Evolutionary conservation across 2,888 invertebrate genomes (phyloP).

Genomic region (Congeria kusceri): DNA sequence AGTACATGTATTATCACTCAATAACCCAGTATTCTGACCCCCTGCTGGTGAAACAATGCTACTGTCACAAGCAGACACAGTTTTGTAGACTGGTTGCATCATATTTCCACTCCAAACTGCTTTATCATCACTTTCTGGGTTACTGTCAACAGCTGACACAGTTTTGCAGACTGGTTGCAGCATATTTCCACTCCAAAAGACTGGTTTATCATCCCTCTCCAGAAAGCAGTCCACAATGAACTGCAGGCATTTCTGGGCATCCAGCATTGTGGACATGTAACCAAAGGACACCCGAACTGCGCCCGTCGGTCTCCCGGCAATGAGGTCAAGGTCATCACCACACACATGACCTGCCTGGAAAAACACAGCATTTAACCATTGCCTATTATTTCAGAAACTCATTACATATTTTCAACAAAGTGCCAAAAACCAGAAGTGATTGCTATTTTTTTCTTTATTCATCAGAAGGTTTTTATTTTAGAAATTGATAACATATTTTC

Average conservation of each 20-base stretch:
- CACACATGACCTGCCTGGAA: slow-evolving; percentile 92
- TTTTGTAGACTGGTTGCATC: slow-evolving; percentile 22
- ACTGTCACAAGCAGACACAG: too few relatives aligned
- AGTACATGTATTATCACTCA: too few relatives aligned
- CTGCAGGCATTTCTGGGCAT: slow-evolving; percentile 90
- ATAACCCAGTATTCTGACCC: too few relatives aligned
- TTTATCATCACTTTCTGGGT: slow-evolving; percentile 69
- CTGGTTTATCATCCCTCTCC: slow-evolving; percentile 57
- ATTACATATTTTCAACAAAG: too few relatives aligned
- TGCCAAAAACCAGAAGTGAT: too few relatives aligned
- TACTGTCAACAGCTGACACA: too few relatives aligned
- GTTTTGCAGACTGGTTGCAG: slow-evolving; percentile 23
- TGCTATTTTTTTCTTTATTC: too few relatives aligned
- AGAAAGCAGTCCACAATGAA: slow-evolving; percentile 92
- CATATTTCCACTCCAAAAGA: slow-evolving; percentile 27
- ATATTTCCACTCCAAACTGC: slow-evolving; percentile 35
- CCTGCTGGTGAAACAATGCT: too few relatives aligned
- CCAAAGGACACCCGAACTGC: slow-evolving; percentile 97
- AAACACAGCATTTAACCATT: not conserved
- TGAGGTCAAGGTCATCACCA: slow-evolving; percentile 94
- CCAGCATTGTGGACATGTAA: slow-evolving; percentile 92
- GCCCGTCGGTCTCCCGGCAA: slow-evolving; percentile 95
- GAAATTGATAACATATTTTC: too few relatives aligned
- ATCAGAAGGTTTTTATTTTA: too few relatives aligned
- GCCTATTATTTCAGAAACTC: too few relatives aligned